Base-by-base conservation (phyloP, 2,888 invertebrate genomes). In the Acanthacorydalis orientalis region DNA sequence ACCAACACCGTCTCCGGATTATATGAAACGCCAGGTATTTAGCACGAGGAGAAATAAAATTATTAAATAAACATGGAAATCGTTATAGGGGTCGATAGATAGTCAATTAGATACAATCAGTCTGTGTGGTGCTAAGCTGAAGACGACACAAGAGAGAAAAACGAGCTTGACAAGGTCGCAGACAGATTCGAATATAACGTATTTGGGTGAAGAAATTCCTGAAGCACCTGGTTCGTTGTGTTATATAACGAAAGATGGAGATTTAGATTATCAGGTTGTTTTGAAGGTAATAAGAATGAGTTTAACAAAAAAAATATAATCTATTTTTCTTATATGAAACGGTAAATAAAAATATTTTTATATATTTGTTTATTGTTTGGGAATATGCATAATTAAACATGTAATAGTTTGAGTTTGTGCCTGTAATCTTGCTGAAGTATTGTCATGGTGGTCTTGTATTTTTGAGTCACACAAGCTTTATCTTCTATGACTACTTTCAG, bases 201-300 rank as follows among this genome's bases (percentile, higher is more conserved):
- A 91, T 59, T 77, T 82, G 0, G 79, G 82, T 1, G 87, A 89
- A 53, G 92, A 92, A 59, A 76, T 86, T 50, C 81, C 84, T 1
- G 91, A 92, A 67, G 90, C 89, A 0, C 80, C 88, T 0, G 92
- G 91, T 0, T 85, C 96, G 0, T 71, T 82, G 15, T 80, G 84
- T 61, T 98, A 95, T 60, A 95, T 97, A 49, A 95, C 92, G 31
- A 83, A 84, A 57, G 92, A 95, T 56, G 97, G 98, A 0, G 88
- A 93, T 60, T 81, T 98, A 49, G 90, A 95, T 64, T 80, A 89
- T 54, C 83, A 85, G 69, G 86, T 93, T 11, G 82, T 93, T 2
- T 64, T 87, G 8, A 84, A 85, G 74, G 86, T 84, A 66, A 55
- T 50, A 52, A 16, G 48, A 34, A n/a, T 32, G 16, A 7, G 6